Conservation (phyloP, 1,140 invertebrate species). For the Magallana gigas region DNA sequence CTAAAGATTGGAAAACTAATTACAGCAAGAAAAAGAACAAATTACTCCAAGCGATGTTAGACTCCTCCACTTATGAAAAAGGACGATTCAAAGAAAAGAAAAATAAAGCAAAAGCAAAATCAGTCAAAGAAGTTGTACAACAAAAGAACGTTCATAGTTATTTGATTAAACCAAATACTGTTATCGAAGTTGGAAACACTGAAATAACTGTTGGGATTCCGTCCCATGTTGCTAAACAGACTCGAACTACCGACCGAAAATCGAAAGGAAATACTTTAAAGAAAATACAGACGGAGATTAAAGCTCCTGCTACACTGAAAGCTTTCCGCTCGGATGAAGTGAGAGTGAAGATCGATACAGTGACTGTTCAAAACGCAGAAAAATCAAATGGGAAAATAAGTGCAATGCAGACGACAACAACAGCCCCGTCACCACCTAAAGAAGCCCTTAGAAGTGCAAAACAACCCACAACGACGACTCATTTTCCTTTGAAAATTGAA, state of each 20-base stretch:
- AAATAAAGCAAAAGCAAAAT: not conserved
- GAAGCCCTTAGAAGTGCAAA: not conserved
- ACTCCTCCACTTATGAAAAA: not conserved
- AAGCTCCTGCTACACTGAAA: not conserved
- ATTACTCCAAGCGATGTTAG: not conserved
- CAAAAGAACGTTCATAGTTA: not conserved
- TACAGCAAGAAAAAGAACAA: slow-evolving; percentile 1
- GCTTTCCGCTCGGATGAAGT: not conserved
- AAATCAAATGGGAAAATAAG: not conserved
- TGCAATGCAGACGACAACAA: not conserved
- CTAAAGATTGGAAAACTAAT: slow-evolving; percentile 23
- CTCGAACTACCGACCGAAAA: not conserved
- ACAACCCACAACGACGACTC: not conserved
- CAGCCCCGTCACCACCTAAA: not conserved
- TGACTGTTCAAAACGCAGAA: not conserved
- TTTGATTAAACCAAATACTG: not conserved
- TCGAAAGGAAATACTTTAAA: not conserved
- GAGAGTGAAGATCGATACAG: not conserved
- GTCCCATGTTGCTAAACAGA: not conserved
- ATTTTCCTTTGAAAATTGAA: slow-evolving; percentile 29
- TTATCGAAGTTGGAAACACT: slow-evolving; percentile 9
- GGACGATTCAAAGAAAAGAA: not conserved
- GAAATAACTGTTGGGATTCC: slow-evolving; percentile 12
- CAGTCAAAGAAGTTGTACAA: not conserved
- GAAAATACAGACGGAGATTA: not conserved